Conservation (phyloP, 1,140 invertebrate genomes). For the Apis dorsata region DNA sequence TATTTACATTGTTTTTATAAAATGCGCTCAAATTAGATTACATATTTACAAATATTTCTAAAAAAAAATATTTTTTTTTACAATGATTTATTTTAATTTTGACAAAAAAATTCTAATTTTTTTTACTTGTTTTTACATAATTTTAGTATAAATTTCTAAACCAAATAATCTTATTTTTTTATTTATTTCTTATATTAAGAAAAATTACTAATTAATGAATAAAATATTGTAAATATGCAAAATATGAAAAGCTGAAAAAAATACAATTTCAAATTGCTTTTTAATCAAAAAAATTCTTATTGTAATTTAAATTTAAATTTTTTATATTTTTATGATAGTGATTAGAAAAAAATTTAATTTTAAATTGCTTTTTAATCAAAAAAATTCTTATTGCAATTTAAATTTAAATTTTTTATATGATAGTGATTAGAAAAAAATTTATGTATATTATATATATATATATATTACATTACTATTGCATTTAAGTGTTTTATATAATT, state of each 20-base stretch:
- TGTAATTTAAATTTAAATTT: background rate
- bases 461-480: conserved; percentile 6
- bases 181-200: conserved; percentile 5
- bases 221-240: background rate
- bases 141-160: background rate
- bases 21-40: conserved; percentile 3
- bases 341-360: background rate
- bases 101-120: background rate
- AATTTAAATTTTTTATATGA: conserved; percentile 1
- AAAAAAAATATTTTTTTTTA: background rate
- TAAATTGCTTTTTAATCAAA: background rate
- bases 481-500: background rate
- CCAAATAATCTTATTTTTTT: background rate
- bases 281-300: conserved; percentile 4
- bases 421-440: background rate
- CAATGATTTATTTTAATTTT: background rate
- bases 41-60: background rate
- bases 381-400: background rate
- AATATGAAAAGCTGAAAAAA: background rate
- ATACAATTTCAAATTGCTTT: background rate
- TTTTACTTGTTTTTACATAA: background rate
- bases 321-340: background rate
- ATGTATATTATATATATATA: background rate
- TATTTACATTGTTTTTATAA: conserved; percentile 27
- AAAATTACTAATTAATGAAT: background rate